Base-by-base conservation (phyloP, 2,113 vertebrate species). In the Illadopsis cleaveri region DNA sequence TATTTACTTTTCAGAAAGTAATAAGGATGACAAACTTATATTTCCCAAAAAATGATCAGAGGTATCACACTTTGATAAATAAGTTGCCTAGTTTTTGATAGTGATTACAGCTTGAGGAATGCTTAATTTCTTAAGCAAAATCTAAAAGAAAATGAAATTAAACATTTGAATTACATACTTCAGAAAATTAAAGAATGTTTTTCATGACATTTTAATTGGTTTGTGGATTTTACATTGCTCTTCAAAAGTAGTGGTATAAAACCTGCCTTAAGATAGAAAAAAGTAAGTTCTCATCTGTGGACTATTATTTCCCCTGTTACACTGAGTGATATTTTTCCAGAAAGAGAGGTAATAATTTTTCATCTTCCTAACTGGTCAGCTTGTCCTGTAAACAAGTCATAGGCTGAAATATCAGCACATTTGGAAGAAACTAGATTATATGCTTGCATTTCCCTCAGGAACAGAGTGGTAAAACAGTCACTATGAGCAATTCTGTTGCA, bases 281-380 rank as follows among this genome's bases (percentile, higher is more conserved):
- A 62, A n/a, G 6, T 38, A 57, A 37, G 35, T 61, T 86, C 12
- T 62, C 18, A 7, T 37, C 13, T 70, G 35, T 0, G 0, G 65
- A 51, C 10, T 37, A 10, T 33, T 7, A 38, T 93, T 70, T 84
- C 14, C 30, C 17, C 38, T 38, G 60, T 84, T 27, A 68, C 35
- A 50, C 12, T 73, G 37, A 56, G n/a, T 48, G 2, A 40, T 66
- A 47, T 20, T 68, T 20, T 64, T 75, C 30, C 47, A 84, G 64
- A 69, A 73, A 38, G 12, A 78, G 11, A 53, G 47, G 16, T 20
- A 73, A 40, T 38, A 69, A 10, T 70, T 89, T 82, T 86, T 77
- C 25, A 38, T 83, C 12, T 70, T 81, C 31, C 25, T 77, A 66
- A 77, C 45, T 81, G 80, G 54, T 81, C 69, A 65, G 8, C 8